Evolutionary conservation across 1,140 invertebrate genomes (phyloP).

Genomic region (Diploscapter pachys): DNA sequence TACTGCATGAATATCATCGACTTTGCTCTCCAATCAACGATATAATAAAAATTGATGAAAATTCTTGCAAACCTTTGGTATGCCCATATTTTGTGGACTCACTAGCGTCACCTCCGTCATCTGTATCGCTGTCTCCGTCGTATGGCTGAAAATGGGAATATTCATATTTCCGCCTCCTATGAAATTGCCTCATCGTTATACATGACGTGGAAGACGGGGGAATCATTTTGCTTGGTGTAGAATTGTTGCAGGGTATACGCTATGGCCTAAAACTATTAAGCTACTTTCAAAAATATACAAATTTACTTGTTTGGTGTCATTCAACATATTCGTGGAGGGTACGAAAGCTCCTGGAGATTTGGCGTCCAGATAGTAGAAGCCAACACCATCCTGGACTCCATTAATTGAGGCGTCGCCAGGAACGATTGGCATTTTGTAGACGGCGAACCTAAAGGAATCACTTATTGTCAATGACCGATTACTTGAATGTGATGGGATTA

Average conservation of each 20-base stretch:
- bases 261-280: constrained; percentile 33
- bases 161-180: no score
- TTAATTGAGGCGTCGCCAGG: constrained; percentile 15
- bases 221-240: constrained; percentile 33
- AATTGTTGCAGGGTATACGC: constrained; percentile 44
- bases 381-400: constrained; percentile 31
- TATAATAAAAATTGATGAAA: no score
- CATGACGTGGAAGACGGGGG: constrained; percentile 39
- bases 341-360: constrained; percentile 29
- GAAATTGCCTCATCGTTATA: constrained; percentile 40
- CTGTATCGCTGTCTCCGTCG: no score
- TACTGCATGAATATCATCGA: no score
- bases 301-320: constrained; percentile 33
- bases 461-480: neutral
- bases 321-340: constrained; percentile 28
- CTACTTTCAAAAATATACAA: neutral
- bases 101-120: no score
- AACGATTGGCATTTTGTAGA: constrained; percentile 43
- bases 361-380: constrained; percentile 43
- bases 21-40: no score
- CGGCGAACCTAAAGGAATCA: constrained; percentile 27
- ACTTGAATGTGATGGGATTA: no score
- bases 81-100: no score
- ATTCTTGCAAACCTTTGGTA: no score
- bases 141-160: no score